Percentiles rank a stretch among this genome's conserved stretches.
phyloP scores from a whole-genome alignment of 2,797 vertebrate species.

The Craterocephalus amniculus region DNA sequence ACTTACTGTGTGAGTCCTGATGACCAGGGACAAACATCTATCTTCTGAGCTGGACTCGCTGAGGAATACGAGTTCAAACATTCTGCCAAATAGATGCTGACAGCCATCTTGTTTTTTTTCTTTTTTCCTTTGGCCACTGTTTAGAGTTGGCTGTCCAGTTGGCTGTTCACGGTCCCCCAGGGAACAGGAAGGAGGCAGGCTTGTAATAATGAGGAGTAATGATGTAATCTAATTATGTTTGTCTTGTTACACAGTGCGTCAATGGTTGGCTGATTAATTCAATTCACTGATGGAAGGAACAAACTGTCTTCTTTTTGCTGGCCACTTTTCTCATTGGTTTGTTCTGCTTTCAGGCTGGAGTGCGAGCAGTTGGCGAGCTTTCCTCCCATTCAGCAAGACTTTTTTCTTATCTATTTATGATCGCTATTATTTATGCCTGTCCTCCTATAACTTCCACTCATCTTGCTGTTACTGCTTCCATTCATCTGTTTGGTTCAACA shows the following conservation, averaged over 20 bases:
- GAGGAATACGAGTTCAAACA: constrained; percentile 23
- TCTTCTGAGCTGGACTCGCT: constrained; percentile 39
- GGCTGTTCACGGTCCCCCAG: constrained; percentile 22
- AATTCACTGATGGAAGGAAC: constrained; percentile 48
- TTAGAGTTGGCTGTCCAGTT: constrained; percentile 48
- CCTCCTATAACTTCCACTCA: constrained; percentile 6
- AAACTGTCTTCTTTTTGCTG: constrained; percentile 46
- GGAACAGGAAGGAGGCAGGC: constrained; percentile 44
- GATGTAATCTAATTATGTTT: constrained; percentile 69
- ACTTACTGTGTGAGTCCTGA: constrained; percentile 34
- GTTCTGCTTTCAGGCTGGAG: constrained; percentile 20
- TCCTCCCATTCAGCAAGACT: constrained; percentile 37
- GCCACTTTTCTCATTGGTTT: constrained; percentile 40
- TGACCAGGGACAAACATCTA: constrained; percentile 54
- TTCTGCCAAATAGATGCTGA: constrained; percentile 50
- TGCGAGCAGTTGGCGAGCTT: not conserved
- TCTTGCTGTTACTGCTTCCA: constrained; percentile 1
- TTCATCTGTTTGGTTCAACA: constrained; percentile 15
- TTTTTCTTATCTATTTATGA: constrained; percentile 6
- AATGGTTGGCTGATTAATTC: constrained; percentile 62
- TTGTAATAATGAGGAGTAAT: constrained; percentile 59
- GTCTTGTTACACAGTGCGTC: constrained; percentile 56
- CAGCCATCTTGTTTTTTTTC: constrained; percentile 44
- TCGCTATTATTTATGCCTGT: constrained; percentile 19
- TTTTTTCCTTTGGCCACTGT: constrained; percentile 14